Percentiles rank a stretch among this genome's conserved stretches.
Evolutionary conservation across 2,888 invertebrate species (phyloP).

Genomic region (Drosophila helvetica): DNA sequence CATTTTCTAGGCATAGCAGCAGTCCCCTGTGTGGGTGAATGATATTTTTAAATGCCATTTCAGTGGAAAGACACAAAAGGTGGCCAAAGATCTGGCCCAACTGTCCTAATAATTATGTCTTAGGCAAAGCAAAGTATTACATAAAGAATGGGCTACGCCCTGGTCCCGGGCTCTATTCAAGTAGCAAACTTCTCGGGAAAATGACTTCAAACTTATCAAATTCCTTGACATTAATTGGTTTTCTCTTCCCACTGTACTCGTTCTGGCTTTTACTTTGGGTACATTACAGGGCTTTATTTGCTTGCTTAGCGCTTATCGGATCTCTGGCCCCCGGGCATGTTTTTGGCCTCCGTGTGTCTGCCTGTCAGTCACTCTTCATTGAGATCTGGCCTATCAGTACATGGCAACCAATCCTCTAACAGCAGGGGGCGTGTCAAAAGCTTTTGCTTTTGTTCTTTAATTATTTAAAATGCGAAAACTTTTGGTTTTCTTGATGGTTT

Average conservation of each 20-base stretch:
- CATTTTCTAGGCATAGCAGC: neutral
- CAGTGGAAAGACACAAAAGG: slow-evolving; percentile 33
- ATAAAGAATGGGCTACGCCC: slow-evolving; percentile 1
- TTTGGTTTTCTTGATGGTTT: slow-evolving; percentile 30
- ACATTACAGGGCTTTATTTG: slow-evolving; percentile 67
- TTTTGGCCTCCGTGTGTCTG: slow-evolving; percentile 34
- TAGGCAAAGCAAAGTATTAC: slow-evolving; percentile 17
- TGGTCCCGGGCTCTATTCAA: neutral
- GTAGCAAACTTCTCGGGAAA: slow-evolving; percentile 16
- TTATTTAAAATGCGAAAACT: slow-evolving; percentile 74
- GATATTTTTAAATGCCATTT: slow-evolving; percentile 76
- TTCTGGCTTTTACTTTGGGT: slow-evolving; percentile 12
- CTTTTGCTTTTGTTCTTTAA: slow-evolving; percentile 51
- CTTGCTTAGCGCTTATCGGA: slow-evolving; percentile 73
- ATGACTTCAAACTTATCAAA: slow-evolving; percentile 36
- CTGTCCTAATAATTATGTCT: slow-evolving; percentile 39
- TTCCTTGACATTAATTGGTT: slow-evolving; percentile 10
- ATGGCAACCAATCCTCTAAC: slow-evolving; percentile 27
- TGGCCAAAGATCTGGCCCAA: slow-evolving; percentile 11
- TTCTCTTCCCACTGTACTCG: slow-evolving; percentile 1
- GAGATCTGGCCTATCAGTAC: slow-evolving; percentile 58
- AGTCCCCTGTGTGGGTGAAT: slow-evolving; percentile 22
- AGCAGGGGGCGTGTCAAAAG: slow-evolving; percentile 11
- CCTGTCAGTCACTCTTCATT: slow-evolving; percentile 67
- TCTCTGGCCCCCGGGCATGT: slow-evolving; percentile 55